Percentiles rank a stretch among this genome's conserved stretches.
phyloP scores from a whole-genome alignment of 53 echinoderm and acorn worm genomes.

The Temnopleurus reevesii region DNA sequence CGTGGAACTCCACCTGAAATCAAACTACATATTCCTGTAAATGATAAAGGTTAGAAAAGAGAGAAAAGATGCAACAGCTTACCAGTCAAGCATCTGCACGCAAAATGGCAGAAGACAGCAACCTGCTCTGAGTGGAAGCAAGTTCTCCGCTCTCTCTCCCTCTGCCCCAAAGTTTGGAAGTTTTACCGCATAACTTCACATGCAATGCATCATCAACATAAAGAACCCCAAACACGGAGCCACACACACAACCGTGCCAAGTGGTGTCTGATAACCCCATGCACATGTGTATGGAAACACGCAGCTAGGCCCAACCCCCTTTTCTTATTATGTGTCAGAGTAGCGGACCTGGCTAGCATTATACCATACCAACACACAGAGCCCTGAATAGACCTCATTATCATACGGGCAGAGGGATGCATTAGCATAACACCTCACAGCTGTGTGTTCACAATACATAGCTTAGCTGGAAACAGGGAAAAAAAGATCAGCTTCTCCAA shows the following conservation, averaged over 20 bases:
- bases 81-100: conserved; percentile 10
- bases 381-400: conserved; percentile 33
- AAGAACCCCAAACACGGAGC: neutral
- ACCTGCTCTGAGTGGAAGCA: neutral
- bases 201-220: conserved; percentile 18
- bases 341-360: conserved; percentile 19
- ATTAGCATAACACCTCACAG: conserved; percentile 60
- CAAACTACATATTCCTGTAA: neutral
- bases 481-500: neutral
- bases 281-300: neutral
- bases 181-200: conserved; percentile 51
- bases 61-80: neutral
- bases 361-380: neutral
- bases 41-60: neutral
- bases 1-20: too few relatives aligned
- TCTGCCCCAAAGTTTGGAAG: conserved; percentile 44
- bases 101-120: conserved; percentile 27
- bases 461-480: neutral
- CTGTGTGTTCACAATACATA: conserved; percentile 37
- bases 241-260: conserved; percentile 22
- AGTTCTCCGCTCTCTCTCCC: neutral
- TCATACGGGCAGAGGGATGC: conserved; percentile 30
- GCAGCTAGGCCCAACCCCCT: conserved; percentile 47
- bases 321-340: neutral
- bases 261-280: conserved; percentile 20